Evolutionary conservation across 2,113 vertebrate genomes (phyloP), one percentile per base, ranked within the genome.

Genomic region (Syngnathoides biaculeatus): DNA sequence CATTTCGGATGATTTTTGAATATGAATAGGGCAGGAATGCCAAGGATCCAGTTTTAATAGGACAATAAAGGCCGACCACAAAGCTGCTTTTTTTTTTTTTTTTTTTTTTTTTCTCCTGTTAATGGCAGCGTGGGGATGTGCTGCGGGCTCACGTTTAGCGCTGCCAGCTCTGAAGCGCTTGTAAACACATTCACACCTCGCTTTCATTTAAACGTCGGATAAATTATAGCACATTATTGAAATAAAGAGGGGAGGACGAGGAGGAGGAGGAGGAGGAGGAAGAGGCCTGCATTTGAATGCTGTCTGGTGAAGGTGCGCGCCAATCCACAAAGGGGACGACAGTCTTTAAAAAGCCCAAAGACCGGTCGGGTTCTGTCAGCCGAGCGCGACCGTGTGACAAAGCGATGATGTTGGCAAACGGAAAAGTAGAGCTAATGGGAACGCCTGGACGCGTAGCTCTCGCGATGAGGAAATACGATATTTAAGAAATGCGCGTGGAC

Each of bases 141-240:
- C 57, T 80, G 79, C 81, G 68, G 74, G 73, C 73, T 82, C 78
- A 60, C 75, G 84, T 84, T 78, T 74, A 43, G 78, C 77, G 24
- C 73, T 78, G 78, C 73, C 80, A 82, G 80, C 85, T 84, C 86
- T 75, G 74, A 79, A 74, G 79, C 61, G 69, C 84, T 85, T 82
- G 79, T 89, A 89, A 92, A 89, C 88, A 79, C 86, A 86, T 92
- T 93, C 87, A 81, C 91, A 92, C 89, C 88, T 90, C 87, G 65
- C 77, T 80, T 79, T 86, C 81, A 92, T 93, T 90, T 91, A 90
- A 89, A 92, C 92, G 81, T 74, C 59, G 66, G 77, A 83, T 89
- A 84, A 87, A 79, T 92, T 90, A 90, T 87, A 87, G 86, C 88
- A 84, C 87, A 84, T 89, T 89, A 90, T 85, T 89, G 86, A 79